phyloP scores from a whole-genome alignment of 2,797 vertebrate species.

The Helicolenus hilgendorfi region DNA sequence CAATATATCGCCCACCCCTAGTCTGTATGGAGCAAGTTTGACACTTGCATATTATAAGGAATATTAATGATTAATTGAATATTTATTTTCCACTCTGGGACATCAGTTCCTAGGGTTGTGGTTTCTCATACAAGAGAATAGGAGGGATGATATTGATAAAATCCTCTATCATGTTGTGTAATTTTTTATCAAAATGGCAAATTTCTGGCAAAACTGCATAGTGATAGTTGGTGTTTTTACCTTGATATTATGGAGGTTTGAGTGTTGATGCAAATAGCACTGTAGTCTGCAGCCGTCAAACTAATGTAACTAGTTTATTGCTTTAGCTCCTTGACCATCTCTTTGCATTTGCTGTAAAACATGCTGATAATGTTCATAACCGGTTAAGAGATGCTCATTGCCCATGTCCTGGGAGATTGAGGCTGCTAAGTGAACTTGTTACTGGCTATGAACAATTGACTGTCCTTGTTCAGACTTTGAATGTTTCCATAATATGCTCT shows the following conservation, averaged over 20 bases:
- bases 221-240: not conserved
- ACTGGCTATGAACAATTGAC: not conserved
- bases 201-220: too few relatives aligned
- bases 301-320: not conserved
- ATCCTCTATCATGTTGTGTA: too few relatives aligned
- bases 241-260: not conserved
- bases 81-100: not conserved
- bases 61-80: too few relatives aligned
- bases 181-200: too few relatives aligned
- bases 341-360: not conserved
- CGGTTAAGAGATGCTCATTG: not conserved
- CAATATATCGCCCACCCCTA: not conserved
- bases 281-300: not conserved
- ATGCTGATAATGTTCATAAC: too few relatives aligned
- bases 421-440: not conserved
- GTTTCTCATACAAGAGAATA: too few relatives aligned
- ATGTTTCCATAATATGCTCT: not conserved
- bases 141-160: too few relatives aligned
- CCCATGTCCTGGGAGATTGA: not conserved
- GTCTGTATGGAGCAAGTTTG: not conserved
- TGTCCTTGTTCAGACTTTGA: not conserved
- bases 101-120: not conserved
- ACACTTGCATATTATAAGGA: not conserved
- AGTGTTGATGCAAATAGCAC: not conserved
- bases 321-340: not conserved